Base-by-base conservation (phyloP, 2,797 vertebrate genomes). In the Phrynocephalus vlangalii region DNA sequence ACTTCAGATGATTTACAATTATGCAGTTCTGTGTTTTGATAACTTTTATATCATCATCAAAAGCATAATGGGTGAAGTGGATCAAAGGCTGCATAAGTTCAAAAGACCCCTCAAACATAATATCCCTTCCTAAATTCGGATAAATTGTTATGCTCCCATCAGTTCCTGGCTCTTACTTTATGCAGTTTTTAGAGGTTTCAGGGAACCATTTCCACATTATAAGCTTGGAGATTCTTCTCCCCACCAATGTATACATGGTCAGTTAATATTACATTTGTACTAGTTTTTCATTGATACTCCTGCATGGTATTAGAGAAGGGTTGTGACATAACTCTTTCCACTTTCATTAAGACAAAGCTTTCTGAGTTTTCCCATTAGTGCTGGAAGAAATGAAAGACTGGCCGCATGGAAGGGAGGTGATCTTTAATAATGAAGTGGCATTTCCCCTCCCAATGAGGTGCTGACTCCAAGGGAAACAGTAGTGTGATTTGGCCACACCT, bases 1-100 rank as follows among this genome's bases (percentile, higher is more conserved):
- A 24, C 30, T 66, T 66, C 50, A 81, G 44, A 81, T 81, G 79
- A 81, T 44, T 22, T 66, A 26, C 79, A 67, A 38, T 81, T 81
- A 81, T 44, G 33, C 63, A 81, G 38, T 66, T 67, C 30, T 20
- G 18, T 63, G 38, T 67, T 81, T 67, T 67, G 33, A 67, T 67
- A 67, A 33, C n/a, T 66, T 26, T 81, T 38, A 2, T 67, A 66
- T 63, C 15, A 3, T 6, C 66, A 67, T 67, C 33, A 81, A 81
- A 13, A 67, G 63, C 63, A 22, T 1, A 24, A 44, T 44, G 33
- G 18, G 13, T 48, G 38, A 22, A 13, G 24, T 81, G 30, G 33
- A 67, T 10, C 79, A 80, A 11, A 60, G n/a, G 28, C 79, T 80
- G 33, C 33, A 60, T 38, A 18, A 63, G 63, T 5, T 66, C 56